Evolutionary conservation across 2,113 vertebrate genomes (phyloP), one percentile per base, ranked within the genome.

Genomic region (Tachysurus fulvidraco): DNA sequence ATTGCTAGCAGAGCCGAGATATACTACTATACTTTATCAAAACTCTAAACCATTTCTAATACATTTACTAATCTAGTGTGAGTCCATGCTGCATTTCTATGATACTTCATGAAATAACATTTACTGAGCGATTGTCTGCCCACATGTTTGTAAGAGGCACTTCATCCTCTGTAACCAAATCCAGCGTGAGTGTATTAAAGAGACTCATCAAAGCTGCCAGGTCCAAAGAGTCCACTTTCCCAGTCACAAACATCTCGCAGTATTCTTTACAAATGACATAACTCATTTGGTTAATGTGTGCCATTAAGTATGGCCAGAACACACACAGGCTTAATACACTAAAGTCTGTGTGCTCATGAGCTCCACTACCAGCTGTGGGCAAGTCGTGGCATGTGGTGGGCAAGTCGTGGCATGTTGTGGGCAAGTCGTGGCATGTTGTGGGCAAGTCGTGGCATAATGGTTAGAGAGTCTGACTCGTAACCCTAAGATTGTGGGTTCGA

Each of bases 251-350:
- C 54, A 30, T 21, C 83, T 82, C n/a, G n/a, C 67, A n/a, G 46
- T 5, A 36, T 82, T 21, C 60, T 59, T 80, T 82, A 82, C 28
- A 83, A 88, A 86, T 76, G 62, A 71, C 80, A 60, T 76, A 6
- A 46, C 36, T 59, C 79, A 21, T 83, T 52, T 17, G 46, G n/a
- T 50, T 85, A 77, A 85, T 85, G 77, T 41, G 50, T n/a, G n/a
- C 69, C 55, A 87, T 84, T 84, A 80, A 44, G 36, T 74, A 50
- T 52, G 36, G 46, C 36, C 11, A 74, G 64, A 64, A 55, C n/a
- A 28, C 62, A 28, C 65, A 67, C 17, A 6, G 13, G 3, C 30
- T 16, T 69, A 69, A 69, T 36, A 76, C 73, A 50, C 73, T 76
- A 50, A 76, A 50, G 23, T 44, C 73, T 44, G 25, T n/a, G 36